A percentile compares a stretch with the other conserved stretches of the same genome.
phyloP scores from a whole-genome alignment of 2,888 invertebrate genomes.

The Tenthredo amoena region DNA sequence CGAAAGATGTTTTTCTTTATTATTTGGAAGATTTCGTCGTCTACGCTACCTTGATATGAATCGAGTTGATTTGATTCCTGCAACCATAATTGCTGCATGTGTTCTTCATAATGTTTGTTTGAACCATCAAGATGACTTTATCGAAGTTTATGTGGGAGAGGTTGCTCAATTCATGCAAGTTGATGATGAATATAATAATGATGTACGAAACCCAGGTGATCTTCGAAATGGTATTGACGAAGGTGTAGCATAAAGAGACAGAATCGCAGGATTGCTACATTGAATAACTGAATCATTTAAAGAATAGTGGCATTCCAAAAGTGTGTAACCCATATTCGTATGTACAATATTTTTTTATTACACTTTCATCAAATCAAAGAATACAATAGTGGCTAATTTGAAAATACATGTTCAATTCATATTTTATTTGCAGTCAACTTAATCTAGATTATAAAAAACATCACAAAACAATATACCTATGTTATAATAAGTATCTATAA shows the following conservation, averaged over 20 bases:
- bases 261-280: neutral
- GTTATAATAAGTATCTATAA: too few species aligned
- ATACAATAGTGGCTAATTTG: neutral
- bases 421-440: too few species aligned
- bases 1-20: slow-evolving; percentile 62
- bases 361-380: neutral
- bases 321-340: neutral
- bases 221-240: neutral
- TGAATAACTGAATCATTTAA: neutral
- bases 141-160: neutral
- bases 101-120: slow-evolving; percentile 62
- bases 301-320: neutral
- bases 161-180: neutral
- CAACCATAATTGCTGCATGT: slow-evolving; percentile 62
- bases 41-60: slow-evolving; percentile 65
- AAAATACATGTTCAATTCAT: too few species aligned
- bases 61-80: slow-evolving; percentile 60
- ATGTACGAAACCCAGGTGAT: neutral
- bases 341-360: neutral
- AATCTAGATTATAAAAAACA: too few species aligned
- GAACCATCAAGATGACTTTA: neutral
- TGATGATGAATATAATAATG: neutral
- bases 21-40: slow-evolving; percentile 63
- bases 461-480: too few species aligned
- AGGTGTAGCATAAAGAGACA: neutral